Percentiles rank a stretch among this genome's conserved stretches.
Conservation (phyloP, 2,113 vertebrate species). For the Sigmodon hispidus region DNA sequence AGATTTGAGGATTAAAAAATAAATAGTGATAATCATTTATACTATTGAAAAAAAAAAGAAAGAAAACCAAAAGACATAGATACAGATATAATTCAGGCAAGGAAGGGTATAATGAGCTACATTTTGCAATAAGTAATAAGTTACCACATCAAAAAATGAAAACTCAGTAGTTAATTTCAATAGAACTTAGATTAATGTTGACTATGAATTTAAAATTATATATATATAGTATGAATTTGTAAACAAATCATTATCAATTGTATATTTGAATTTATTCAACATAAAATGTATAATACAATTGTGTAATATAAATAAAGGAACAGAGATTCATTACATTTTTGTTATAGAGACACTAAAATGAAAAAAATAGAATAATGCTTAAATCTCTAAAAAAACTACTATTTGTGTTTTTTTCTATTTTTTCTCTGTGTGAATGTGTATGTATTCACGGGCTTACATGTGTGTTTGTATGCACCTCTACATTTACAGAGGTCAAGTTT, state of each 20-base stretch:
- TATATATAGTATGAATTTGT: not conserved
- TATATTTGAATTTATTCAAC: not conserved
- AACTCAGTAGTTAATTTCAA: not conserved
- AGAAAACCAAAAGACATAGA: not conserved
- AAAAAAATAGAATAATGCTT: not conserved
- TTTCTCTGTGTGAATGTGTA: not conserved
- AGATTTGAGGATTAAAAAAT: conserved; percentile 12
- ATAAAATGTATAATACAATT: not conserved
- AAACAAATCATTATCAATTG: not conserved
- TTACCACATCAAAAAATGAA: not conserved
- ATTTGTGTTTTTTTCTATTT: not conserved
- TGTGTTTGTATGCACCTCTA: not conserved
- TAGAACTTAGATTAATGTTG: not conserved
- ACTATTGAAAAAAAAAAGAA: too few relatives aligned
- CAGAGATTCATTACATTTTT: not conserved
- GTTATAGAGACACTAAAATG: not conserved
- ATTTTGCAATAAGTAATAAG: not conserved
- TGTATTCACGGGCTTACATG: not conserved
- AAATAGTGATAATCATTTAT: not conserved
- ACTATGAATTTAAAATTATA: not conserved
- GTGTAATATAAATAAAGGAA: not conserved
- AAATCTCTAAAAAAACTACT: not conserved
- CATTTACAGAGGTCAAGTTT: not conserved
- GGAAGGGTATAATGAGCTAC: not conserved
- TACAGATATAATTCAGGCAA: not conserved